phyloP scores from a whole-genome alignment of 2,113 vertebrate genomes.

The Myiopsitta monachus region DNA sequence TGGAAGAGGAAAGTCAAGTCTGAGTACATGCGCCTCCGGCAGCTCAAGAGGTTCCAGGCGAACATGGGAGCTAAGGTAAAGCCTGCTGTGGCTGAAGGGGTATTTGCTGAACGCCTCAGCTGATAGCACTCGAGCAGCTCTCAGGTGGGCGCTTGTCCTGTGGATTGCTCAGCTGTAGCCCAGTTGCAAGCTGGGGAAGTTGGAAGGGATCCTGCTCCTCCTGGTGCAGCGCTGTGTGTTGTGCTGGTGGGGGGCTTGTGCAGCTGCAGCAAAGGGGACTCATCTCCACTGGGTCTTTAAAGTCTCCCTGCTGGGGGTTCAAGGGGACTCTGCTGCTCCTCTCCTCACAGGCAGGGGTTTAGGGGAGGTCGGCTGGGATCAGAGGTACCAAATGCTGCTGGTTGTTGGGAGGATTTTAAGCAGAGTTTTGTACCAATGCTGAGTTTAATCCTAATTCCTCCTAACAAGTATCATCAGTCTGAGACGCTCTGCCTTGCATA shows the following conservation, averaged over 20 bases:
- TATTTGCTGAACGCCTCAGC: not conserved
- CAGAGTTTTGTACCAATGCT: not conserved
- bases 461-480: not conserved
- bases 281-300: accelerated
- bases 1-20: conserved; percentile 97
- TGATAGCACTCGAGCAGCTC: not conserved
- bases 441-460: not conserved
- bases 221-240: accelerated
- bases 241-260: accelerated
- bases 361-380: not conserved
- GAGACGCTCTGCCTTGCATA: not conserved
- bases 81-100: not conserved
- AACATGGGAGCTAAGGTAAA: conserved; percentile 90
- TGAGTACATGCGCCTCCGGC: conserved; percentile 95
- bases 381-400: not conserved
- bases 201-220: not conserved
- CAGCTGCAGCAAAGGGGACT: not conserved
- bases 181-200: not conserved
- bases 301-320: not conserved
- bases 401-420: not conserved
- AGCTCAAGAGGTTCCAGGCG: conserved; percentile 90
- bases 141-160: not conserved
- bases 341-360: not conserved
- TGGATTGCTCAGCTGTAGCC: not conserved
- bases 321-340: not conserved